Evolutionary conservation across 2,888 invertebrate species (phyloP).

Genomic region (Thumatha senex): DNA sequence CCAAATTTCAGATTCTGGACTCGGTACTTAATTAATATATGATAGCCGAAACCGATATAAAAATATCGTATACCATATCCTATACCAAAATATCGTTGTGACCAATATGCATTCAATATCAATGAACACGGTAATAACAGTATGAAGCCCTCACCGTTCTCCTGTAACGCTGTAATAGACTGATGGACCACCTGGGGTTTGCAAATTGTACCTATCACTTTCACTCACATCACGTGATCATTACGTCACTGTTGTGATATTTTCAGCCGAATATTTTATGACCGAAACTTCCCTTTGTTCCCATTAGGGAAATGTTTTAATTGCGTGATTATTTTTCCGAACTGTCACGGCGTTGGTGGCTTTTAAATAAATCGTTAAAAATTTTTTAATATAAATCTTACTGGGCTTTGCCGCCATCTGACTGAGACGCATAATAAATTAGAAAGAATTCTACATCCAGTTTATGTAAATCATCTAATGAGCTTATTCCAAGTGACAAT

Average conservation of each 20-base stretch:
- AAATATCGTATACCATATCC: too few relatives aligned
- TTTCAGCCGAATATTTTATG: constrained; percentile 15
- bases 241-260: constrained; percentile 3
- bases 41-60: too few relatives aligned
- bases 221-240: constrained; percentile 5
- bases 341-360: constrained; percentile 29
- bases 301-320: constrained; percentile 33
- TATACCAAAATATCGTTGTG: too few relatives aligned
- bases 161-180: constrained; percentile 22
- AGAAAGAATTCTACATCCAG: constrained; percentile 33
- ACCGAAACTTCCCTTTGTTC: constrained; percentile 23
- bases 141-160: constrained; percentile 4
- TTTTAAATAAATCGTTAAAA: constrained; percentile 31
- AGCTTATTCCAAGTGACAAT: constrained; percentile 12
- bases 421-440: constrained; percentile 36
- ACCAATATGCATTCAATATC: neutral
- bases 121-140: constrained; percentile 8
- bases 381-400: constrained; percentile 43
- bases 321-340: constrained; percentile 36
- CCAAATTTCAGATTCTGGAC: too few relatives aligned
- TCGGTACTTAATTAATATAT: too few relatives aligned
- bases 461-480: constrained; percentile 27
- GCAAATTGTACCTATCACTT: constrained; percentile 21
- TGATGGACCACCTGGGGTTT: constrained; percentile 28
- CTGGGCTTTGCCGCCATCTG: constrained; percentile 23